Percentiles rank a stretch among this genome's conserved stretches.
Evolutionary conservation across 1,140 invertebrate genomes (phyloP).

Genomic region (Bombus haemorrhoidalis): DNA sequence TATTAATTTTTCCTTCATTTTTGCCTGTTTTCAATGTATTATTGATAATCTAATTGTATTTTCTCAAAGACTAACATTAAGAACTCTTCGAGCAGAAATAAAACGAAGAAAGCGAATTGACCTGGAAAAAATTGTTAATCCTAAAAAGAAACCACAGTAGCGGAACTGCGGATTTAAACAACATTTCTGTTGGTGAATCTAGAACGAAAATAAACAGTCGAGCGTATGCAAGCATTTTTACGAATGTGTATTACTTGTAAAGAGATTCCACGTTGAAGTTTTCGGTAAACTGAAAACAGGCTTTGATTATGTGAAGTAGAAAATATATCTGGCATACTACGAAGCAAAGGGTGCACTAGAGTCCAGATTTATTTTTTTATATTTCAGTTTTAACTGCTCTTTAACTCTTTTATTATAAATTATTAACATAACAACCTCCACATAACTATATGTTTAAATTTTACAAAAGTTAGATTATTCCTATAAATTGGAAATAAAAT

Average conservation of each 20-base stretch:
- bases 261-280: background rate
- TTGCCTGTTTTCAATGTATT: too few species aligned
- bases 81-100: background rate
- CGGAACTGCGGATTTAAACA: background rate
- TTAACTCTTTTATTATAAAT: background rate
- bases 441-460: too few species aligned
- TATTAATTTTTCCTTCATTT: background rate
- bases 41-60: background rate
- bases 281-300: background rate
- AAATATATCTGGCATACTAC: background rate
- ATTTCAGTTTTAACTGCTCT: background rate
- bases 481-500: too few species aligned
- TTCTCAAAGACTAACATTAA: too few species aligned
- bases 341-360: background rate
- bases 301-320: background rate
- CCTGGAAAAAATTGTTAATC: background rate
- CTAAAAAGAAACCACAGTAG: background rate
- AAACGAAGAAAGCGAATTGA: background rate
- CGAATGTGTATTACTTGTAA: background rate
- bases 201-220: background rate
- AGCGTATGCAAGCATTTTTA: background rate
- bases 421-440: background rate
- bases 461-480: too few species aligned
- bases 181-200: background rate
- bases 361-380: background rate